These are phyloP conservation scores for Dipus sagitta DNA, from an alignment of 2,797 vertebrate species.

Conservation along the genomic window DNA sequence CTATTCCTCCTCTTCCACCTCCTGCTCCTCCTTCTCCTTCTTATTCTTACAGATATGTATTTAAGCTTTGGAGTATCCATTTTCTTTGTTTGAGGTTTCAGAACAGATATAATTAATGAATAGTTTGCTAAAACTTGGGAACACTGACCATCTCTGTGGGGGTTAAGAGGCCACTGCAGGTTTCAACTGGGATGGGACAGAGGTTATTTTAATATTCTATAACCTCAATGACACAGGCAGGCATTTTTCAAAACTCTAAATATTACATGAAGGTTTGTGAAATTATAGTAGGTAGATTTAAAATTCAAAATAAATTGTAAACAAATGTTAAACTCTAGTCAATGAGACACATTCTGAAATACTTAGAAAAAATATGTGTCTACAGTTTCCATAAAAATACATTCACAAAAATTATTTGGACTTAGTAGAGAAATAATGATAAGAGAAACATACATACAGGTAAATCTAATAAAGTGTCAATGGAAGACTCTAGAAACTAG, in stretches of 20 bases:
- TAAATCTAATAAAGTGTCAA: conserved; percentile 17
- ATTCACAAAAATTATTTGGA: neutral
- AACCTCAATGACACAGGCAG: neutral
- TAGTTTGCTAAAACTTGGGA: neutral
- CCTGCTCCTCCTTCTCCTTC: neutral
- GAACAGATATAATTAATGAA: neutral
- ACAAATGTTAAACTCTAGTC: neutral
- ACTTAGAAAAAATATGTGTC: neutral
- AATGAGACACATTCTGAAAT: neutral
- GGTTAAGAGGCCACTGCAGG: neutral
- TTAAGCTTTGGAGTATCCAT: neutral
- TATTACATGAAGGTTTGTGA: neutral
- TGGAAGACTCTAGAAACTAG: neutral
- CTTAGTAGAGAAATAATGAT: neutral
- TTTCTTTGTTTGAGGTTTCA: neutral
- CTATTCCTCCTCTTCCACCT: neutral
- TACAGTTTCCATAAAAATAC: conserved; percentile 13
- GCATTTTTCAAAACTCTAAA: conserved; percentile 6
- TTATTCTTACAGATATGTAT: neutral
- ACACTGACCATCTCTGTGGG: neutral
- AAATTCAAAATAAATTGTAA: conserved; percentile 16
- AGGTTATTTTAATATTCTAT: neutral
- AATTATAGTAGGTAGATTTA: neutral
- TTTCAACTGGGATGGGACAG: neutral
- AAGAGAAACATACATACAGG: neutral